Conservation (phyloP, 2,797 vertebrate genomes). For the Cossypha dichroa region DNA sequence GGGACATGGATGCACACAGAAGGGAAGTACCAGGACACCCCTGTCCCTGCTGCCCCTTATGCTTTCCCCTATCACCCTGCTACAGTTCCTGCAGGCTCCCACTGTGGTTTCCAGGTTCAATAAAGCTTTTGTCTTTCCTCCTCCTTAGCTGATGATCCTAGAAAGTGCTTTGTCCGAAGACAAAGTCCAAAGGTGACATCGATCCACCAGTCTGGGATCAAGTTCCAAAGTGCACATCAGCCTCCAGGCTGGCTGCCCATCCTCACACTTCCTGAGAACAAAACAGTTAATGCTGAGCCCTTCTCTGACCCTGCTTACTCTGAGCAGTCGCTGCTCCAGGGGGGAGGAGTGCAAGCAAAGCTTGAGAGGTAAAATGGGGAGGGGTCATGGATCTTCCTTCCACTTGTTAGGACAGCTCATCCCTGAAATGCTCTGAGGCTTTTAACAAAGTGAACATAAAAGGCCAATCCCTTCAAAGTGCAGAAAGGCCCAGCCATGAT, state of each 20-base stretch:
- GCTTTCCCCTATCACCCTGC: neutral
- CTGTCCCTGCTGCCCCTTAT: neutral
- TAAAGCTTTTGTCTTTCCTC: neutral
- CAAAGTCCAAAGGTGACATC: neutral
- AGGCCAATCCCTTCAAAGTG: neutral
- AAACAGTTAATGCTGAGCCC: neutral
- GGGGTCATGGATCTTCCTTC: neutral
- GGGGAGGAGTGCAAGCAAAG: neutral
- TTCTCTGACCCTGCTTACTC: neutral
- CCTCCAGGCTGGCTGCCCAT: neutral
- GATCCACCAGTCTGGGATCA: neutral
- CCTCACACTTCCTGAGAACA: neutral
- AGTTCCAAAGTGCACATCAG: neutral
- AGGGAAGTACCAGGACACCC: neutral
- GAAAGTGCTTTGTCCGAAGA: neutral
- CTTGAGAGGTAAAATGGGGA: neutral
- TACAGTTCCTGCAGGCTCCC: rapidly evolving
- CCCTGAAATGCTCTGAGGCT: constrained; percentile 31
- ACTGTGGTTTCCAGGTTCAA: neutral
- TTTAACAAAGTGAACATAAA: neutral
- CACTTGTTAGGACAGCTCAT: neutral
- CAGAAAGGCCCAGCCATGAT: neutral
- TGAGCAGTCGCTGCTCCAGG: neutral
- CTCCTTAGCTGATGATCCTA: neutral
- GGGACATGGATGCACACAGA: neutral